Percentiles rank a stretch among this genome's conserved stretches.
Evolutionary conservation across 2,888 invertebrate genomes (phyloP).

Genomic region (Philaethria dido): DNA sequence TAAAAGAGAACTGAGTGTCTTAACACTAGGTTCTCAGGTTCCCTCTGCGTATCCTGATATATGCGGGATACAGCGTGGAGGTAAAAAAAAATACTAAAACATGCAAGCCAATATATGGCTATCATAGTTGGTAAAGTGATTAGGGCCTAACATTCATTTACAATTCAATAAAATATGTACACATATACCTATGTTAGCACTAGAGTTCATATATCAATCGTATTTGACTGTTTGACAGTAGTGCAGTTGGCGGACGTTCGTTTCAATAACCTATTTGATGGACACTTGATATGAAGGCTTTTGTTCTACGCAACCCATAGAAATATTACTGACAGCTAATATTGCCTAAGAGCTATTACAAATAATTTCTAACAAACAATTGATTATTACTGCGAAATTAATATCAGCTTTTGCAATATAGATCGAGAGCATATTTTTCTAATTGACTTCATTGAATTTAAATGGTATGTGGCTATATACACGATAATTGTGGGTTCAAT

Average conservation of each 20-base stretch:
- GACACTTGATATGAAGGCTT: conserved; percentile 37
- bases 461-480: too few species aligned
- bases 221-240: conserved; percentile 36
- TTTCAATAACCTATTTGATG: conserved; percentile 39
- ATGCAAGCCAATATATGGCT: too few species aligned
- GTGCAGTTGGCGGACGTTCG: conserved; percentile 38
- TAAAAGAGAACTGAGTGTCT: too few species aligned
- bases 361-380: conserved; percentile 13
- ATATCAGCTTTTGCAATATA: neutral
- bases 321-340: conserved; percentile 22
- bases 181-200: conserved; percentile 5
- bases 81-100: too few species aligned
- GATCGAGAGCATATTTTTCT: neutral
- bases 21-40: too few species aligned
- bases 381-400: neutral
- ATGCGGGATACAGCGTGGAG: too few species aligned
- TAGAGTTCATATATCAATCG: conserved; percentile 43
- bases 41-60: too few species aligned
- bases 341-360: conserved; percentile 9
- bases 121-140: too few species aligned
- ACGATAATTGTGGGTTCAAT: too few species aligned
- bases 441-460: too few species aligned
- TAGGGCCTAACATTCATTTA: neutral
- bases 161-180: conserved; percentile 27
- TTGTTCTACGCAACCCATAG: conserved; percentile 28